Conservation (phyloP, 2,113 vertebrate genomes). For the Probosciger aterrimus region DNA sequence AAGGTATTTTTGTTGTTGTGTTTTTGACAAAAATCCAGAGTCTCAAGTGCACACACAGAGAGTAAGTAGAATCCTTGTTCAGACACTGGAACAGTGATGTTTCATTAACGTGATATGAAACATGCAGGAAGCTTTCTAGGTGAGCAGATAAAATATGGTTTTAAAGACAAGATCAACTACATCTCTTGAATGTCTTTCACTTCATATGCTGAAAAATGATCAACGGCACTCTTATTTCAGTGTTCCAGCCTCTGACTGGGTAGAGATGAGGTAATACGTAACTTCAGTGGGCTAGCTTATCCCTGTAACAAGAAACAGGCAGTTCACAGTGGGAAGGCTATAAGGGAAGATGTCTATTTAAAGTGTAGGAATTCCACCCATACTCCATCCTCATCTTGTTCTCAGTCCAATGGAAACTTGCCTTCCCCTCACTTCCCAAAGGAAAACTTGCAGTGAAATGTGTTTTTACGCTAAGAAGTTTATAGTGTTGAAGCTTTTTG, state of each 20-base stretch:
- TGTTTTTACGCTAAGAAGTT: not conserved
- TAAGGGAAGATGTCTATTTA: not conserved
- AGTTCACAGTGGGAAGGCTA: not conserved
- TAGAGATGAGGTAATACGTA: not conserved
- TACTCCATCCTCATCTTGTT: not conserved
- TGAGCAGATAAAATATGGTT: not conserved
- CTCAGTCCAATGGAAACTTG: not conserved
- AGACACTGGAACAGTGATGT: not conserved
- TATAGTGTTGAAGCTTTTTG: rapidly evolving
- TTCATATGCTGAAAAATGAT: not conserved
- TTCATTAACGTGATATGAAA: not conserved
- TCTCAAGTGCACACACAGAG: rapidly evolving
- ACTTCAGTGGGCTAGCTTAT: not conserved
- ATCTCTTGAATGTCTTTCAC: not conserved
- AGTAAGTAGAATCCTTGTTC: not conserved
- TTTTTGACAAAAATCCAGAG: not conserved
- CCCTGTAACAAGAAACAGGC: not conserved
- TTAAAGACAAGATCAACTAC: not conserved
- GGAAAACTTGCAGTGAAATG: not conserved
- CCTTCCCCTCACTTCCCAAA: not conserved
- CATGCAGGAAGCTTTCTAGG: not conserved
- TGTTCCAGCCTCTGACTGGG: not conserved
- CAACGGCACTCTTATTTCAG: not conserved
- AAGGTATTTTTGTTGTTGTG: not conserved
- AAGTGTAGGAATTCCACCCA: not conserved